Conservation (phyloP, 2,888 invertebrate genomes). For the Zonitis immaculata region DNA sequence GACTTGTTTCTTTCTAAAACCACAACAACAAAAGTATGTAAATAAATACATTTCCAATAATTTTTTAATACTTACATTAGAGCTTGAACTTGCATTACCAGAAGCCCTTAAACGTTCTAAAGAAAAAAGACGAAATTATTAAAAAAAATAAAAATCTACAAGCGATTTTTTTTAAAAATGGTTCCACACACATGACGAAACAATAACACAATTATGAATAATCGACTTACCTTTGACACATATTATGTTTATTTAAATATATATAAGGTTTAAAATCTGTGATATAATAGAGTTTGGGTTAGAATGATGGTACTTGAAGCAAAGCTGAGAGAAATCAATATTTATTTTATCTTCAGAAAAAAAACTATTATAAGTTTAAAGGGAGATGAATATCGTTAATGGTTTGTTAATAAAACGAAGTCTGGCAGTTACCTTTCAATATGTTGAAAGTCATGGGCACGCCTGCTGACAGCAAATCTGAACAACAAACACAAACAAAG, state of each 20-base stretch:
- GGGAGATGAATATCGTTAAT: not conserved
- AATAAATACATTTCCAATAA: too few relatives aligned
- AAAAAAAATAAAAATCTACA: not conserved
- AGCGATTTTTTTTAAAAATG: too few relatives aligned
- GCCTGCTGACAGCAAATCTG: conserved; percentile 75
- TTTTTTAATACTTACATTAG: conserved; percentile 51
- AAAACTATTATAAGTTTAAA: too few relatives aligned
- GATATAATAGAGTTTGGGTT: not conserved
- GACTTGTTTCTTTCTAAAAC: too few relatives aligned
- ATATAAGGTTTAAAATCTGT: too few relatives aligned
- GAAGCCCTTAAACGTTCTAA: conserved; percentile 59
- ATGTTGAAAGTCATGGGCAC: conserved; percentile 82
- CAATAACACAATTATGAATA: not conserved
- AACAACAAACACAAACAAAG: conserved; percentile 68
- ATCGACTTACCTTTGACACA: conserved; percentile 12
- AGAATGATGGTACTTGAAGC: too few relatives aligned
- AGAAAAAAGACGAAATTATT: conserved; percentile 33
- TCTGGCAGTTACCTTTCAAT: conserved; percentile 70
- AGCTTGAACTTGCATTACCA: conserved; percentile 50
- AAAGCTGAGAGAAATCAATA: too few relatives aligned
- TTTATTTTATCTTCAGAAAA: too few relatives aligned
- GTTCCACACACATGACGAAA: not conserved
- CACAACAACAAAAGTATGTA: too few relatives aligned
- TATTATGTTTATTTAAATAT: conserved; percentile 1
- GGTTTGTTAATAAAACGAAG: conserved; percentile 31